phyloP scores from a whole-genome alignment of 1,140 invertebrate species.

The Phymastichus coffea region DNA sequence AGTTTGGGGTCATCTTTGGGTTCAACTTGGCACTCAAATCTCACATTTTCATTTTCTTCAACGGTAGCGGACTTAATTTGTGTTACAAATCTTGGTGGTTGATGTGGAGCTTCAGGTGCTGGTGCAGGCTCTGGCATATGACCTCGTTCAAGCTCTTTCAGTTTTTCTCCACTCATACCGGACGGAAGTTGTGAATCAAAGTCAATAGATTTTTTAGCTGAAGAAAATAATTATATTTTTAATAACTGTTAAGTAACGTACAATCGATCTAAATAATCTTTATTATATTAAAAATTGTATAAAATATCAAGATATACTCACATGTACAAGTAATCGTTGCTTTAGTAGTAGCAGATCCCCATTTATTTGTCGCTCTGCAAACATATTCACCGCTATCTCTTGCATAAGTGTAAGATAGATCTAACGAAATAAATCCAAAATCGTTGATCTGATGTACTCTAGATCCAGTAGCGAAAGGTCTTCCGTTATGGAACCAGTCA shows the following conservation, averaged over 20 bases:
- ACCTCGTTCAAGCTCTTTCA: conserved; percentile 89
- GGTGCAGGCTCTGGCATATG: conserved; percentile 67
- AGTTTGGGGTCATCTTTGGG: conserved; percentile 93
- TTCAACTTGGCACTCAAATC: conserved; percentile 93
- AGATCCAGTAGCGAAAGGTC: conserved; percentile 83
- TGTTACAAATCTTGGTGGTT: conserved; percentile 82
- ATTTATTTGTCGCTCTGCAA: conserved; percentile 82
- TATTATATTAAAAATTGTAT: too few species aligned
- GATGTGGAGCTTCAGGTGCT: conserved; percentile 65
- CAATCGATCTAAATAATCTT: too few species aligned
- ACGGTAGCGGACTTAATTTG: conserved; percentile 79
- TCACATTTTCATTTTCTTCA: conserved; percentile 86
- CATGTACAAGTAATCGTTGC: conserved; percentile 79
- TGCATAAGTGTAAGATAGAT: conserved; percentile 83
- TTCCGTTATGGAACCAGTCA: conserved; percentile 92
- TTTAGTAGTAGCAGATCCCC: conserved; percentile 80
- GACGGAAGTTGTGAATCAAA: conserved; percentile 90
- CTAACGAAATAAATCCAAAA: conserved; percentile 88
- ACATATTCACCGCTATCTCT: conserved; percentile 85
- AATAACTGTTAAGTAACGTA: too few species aligned
- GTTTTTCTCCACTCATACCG: conserved; percentile 88
- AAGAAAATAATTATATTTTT: conserved; percentile 22
- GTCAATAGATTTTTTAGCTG: conserved; percentile 83
- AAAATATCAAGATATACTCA: conserved; percentile 34
- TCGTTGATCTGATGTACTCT: conserved; percentile 89